These are phyloP conservation scores for Bimastos eiseni DNA, from an alignment of 2,888 invertebrate species.

Conservation along the genomic window DNA sequence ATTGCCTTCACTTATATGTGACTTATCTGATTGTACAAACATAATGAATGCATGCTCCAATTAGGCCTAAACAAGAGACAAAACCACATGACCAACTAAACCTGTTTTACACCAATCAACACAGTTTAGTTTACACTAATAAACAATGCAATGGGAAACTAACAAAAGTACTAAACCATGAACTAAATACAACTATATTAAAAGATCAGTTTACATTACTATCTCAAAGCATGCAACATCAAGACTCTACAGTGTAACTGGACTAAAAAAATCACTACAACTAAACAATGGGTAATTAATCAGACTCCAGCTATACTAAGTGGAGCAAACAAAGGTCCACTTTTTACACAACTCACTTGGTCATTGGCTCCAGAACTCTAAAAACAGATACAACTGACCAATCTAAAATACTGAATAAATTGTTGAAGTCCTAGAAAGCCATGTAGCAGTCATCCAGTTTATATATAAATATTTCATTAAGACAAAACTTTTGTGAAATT, in stretches of 20 bases:
- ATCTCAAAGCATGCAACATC: not conserved
- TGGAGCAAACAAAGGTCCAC: not conserved
- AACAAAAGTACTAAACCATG: no score
- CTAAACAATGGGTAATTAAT: no score
- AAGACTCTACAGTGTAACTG: not conserved
- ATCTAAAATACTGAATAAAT: not conserved
- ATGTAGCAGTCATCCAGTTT: not conserved
- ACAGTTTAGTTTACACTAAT: no score
- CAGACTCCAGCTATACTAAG: no score
- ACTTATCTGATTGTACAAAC: not conserved
- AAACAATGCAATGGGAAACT: no score
- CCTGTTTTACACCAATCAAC: no score
- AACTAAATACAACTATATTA: not conserved
- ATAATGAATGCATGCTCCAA: not conserved
- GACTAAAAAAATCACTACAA: not conserved
- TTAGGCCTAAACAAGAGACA: not conserved
- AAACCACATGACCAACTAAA: not conserved
- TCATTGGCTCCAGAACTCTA: conserved; percentile 15
- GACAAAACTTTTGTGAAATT: not conserved
- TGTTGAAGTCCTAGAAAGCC: not conserved
- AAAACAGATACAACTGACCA: conserved; percentile 3
- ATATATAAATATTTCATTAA: not conserved
- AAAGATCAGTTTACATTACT: not conserved
- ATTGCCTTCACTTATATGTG: not conserved
- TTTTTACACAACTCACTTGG: conserved; percentile 23